A percentile compares a stretch with the other conserved stretches of the same genome.
Conservation (phyloP, 1,140 invertebrate species). For the Drosophila baimaii region DNA sequence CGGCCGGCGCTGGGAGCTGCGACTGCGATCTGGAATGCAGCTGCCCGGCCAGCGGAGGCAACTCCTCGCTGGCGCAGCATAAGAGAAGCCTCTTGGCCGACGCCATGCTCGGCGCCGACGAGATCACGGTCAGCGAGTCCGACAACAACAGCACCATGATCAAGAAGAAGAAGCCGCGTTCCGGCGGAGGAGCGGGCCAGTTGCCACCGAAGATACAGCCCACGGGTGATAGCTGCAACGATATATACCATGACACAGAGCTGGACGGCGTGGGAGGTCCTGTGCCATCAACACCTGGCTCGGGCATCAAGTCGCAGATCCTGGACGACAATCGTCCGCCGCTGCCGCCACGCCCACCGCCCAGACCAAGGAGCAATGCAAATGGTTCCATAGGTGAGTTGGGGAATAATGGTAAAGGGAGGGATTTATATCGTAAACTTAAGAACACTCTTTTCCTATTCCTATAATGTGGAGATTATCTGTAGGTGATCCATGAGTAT, state of each 20-base stretch:
- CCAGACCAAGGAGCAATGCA: constrained; percentile 62
- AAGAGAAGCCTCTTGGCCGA: constrained; percentile 72
- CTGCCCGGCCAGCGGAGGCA: constrained; percentile 42
- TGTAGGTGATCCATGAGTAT: too few relatives aligned
- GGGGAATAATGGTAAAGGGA: background rate
- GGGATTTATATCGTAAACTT: background rate
- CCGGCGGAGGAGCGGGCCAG: constrained; percentile 29
- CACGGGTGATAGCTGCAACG: constrained; percentile 56
- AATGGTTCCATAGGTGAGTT: constrained; percentile 73
- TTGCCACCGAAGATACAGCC: constrained; percentile 59
- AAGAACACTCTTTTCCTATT: too few relatives aligned
- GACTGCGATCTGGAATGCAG: constrained; percentile 79
- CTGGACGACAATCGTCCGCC: constrained; percentile 80
- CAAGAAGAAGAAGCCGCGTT: constrained; percentile 72
- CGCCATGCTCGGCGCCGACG: constrained; percentile 78
- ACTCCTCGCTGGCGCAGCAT: constrained; percentile 52
- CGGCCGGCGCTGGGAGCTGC: constrained; percentile 51
- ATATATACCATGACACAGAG: constrained; percentile 76
- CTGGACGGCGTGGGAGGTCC: constrained; percentile 60
- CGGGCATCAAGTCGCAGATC: constrained; percentile 52
- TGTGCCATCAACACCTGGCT: constrained; percentile 32
- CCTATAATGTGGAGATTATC: too few relatives aligned
- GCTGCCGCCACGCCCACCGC: constrained; percentile 79
- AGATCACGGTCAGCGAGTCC: constrained; percentile 83
- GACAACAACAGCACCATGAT: constrained; percentile 82